phyloP scores from a whole-genome alignment of 92 coral and sea anemone species.

The Palythoa caribaeorum region DNA sequence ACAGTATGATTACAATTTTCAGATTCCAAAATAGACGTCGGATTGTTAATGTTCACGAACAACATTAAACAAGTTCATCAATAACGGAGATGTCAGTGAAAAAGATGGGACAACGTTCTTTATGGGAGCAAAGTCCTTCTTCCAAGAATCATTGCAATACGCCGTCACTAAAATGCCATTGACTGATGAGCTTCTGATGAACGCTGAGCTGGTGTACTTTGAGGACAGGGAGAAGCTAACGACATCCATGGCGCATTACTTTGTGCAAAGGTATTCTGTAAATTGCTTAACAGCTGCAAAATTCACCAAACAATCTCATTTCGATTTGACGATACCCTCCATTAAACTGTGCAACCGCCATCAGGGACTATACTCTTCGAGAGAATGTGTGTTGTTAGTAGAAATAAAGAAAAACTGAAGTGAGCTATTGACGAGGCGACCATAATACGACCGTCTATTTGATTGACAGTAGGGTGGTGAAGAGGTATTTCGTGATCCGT shows the following conservation, averaged over 20 bases:
- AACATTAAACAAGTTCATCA: neutral
- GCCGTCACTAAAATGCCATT: conserved; percentile 8
- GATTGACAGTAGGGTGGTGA: conserved; percentile 4
- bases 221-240: neutral
- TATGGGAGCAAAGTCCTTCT: neutral
- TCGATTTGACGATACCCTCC: neutral
- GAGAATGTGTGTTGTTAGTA: neutral
- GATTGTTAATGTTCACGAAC: conserved; percentile 3
- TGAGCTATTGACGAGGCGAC: neutral
- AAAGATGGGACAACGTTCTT: conserved; percentile 4
- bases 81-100: neutral
- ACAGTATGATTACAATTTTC: neutral
- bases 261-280: conserved; percentile 2
- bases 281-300: conserved; percentile 4
- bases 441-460: neutral
- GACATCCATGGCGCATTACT: conserved; percentile 2
- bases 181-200: neutral
- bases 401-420: conserved; percentile 5
- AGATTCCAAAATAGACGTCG: conserved; percentile 1
- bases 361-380: conserved; percentile 1
- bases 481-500: no score
- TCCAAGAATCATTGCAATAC: neutral
- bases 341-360: conserved; percentile 6
- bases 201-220: neutral
- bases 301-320: neutral